Conservation (phyloP, 2,888 invertebrate species). For the Dryomyza anilis region DNA sequence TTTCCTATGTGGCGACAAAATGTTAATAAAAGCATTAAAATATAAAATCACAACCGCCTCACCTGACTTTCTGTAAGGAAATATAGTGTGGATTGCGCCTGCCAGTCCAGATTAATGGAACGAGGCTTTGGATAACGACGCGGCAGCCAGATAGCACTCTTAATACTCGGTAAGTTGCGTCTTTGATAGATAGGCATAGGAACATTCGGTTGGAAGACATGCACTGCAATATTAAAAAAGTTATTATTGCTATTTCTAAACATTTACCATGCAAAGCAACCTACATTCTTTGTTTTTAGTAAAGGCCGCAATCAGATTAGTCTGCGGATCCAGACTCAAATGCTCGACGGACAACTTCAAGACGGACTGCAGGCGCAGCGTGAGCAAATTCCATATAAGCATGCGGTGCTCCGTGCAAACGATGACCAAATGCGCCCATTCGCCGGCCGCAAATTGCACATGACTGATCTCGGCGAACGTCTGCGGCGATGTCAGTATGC, state of each 20-base stretch:
- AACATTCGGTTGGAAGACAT: conserved; percentile 68
- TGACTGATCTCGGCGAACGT: conserved; percentile 47
- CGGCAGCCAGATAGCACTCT: conserved; percentile 67
- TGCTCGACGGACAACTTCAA: conserved; percentile 55
- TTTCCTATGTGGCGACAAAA: conserved; percentile 62
- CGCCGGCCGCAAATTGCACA: conserved; percentile 57
- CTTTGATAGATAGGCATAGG: conserved; percentile 64
- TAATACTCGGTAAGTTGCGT: conserved; percentile 61
- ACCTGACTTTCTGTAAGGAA: conserved; percentile 69
- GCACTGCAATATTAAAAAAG: conserved; percentile 61
- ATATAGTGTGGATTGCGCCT: conserved; percentile 67
- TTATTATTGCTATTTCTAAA: background rate
- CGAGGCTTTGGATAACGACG: conserved; percentile 60
- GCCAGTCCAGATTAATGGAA: conserved; percentile 65
- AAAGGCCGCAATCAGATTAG: conserved; percentile 70
- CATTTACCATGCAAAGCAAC: conserved; percentile 40
- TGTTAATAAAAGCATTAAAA: background rate
- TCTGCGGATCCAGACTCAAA: conserved; percentile 67
- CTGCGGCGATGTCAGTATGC: no score
- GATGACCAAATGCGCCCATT: conserved; percentile 54
- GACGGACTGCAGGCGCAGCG: conserved; percentile 68
- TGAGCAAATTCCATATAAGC: conserved; percentile 72
- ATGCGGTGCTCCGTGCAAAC: conserved; percentile 63
- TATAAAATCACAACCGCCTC: conserved; percentile 31
- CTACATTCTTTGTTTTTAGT: conserved; percentile 67